Conservation (phyloP, 2,888 invertebrate species). For the Elgonia sp. region DNA sequence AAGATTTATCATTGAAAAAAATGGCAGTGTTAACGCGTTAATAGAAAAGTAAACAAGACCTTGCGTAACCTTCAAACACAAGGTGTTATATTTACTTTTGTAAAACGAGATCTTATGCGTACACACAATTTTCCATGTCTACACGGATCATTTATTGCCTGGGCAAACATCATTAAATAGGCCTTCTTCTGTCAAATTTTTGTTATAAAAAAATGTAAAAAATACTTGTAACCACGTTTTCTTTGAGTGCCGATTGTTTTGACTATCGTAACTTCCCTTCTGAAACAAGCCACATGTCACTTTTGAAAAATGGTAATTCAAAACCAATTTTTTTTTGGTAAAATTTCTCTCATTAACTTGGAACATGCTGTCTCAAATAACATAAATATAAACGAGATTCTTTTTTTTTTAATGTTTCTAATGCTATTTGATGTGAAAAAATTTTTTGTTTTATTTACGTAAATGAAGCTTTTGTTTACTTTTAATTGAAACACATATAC, state of each 20-base stretch:
- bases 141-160: conserved; percentile 50
- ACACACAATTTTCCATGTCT: conserved; percentile 39
- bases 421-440: too few relatives aligned
- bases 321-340: conserved; percentile 4
- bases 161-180: conserved; percentile 40
- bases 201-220: conserved; percentile 31
- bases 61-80: conserved; percentile 53
- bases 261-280: conserved; percentile 31
- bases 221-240: conserved; percentile 39
- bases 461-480: too few relatives aligned
- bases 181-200: conserved; percentile 5
- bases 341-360: conserved; percentile 4
- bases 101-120: conserved; percentile 40
- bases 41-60: conserved; percentile 53
- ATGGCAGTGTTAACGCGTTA: conserved; percentile 27
- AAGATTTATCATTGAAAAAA: conserved; percentile 36
- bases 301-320: conserved; percentile 36
- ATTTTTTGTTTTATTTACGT: too few relatives aligned
- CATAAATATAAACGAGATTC: too few relatives aligned
- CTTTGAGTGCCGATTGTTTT: conserved; percentile 30
- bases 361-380: background rate
- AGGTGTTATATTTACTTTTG: conserved; percentile 71
- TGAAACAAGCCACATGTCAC: conserved; percentile 44
- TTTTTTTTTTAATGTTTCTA: too few relatives aligned
- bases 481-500: too few relatives aligned